A percentile compares a stretch with the other conserved stretches of the same genome.
These are phyloP conservation scores for Camponotus pennsylvanicus DNA, from an alignment of 1,140 invertebrate species.

Conservation along the genomic window DNA sequence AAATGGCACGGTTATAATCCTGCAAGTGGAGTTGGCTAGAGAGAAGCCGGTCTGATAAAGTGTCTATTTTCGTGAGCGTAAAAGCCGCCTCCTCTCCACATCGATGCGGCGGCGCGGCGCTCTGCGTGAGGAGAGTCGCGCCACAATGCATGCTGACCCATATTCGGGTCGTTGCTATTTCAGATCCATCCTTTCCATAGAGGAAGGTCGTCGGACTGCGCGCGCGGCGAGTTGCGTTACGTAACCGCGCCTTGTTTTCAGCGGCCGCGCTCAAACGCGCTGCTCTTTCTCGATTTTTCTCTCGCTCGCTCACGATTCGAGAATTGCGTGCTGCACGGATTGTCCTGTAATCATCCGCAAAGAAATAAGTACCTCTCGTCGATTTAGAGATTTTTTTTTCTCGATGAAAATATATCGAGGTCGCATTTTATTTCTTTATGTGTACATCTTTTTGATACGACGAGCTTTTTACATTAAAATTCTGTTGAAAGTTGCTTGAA, in stretches of 20 bases:
- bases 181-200: slow-evolving; percentile 86
- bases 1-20: slow-evolving; percentile 59
- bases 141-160: slow-evolving; percentile 86
- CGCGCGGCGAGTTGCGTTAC: slow-evolving; percentile 78
- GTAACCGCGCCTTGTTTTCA: slow-evolving; percentile 81
- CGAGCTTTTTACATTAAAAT: background rate
- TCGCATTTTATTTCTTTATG: too few relatives aligned
- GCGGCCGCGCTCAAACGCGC: slow-evolving; percentile 70
- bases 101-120: slow-evolving; percentile 56
- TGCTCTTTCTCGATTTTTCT: slow-evolving; percentile 40
- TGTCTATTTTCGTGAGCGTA: slow-evolving; percentile 80
- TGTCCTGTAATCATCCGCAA: background rate
- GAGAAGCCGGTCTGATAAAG: slow-evolving; percentile 76
- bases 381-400: background rate
- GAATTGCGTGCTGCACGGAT: background rate
- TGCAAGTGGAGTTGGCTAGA: slow-evolving; percentile 63
- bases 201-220: slow-evolving; percentile 84
- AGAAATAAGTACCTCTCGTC: background rate
- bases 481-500: background rate
- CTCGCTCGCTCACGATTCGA: slow-evolving; percentile 5
- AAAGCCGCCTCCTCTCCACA: slow-evolving; percentile 67
- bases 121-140: slow-evolving; percentile 84
- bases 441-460: background rate
- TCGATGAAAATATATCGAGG: background rate
- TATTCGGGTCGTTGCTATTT: slow-evolving; percentile 87